Evolutionary conservation across 2,888 invertebrate species (phyloP), one percentile per base, ranked within the genome.

Genomic region (Pimpla rufipes): DNA sequence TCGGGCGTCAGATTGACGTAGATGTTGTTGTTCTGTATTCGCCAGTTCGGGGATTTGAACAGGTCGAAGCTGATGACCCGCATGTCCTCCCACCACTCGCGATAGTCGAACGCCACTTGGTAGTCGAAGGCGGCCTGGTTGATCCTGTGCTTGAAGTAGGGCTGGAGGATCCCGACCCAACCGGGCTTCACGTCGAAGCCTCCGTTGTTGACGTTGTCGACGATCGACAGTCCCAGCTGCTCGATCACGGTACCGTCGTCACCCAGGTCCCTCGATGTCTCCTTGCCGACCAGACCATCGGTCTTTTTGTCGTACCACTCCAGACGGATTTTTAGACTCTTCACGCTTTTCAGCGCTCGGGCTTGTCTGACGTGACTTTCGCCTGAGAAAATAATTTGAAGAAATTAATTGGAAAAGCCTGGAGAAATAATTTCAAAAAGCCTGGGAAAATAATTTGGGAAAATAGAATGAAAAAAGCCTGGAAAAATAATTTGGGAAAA

Each of bases 21-120:
- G 3, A 35, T 11, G 4, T 13, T 13, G n/a, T 35, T 35, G 7
- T 29, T 13, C 3, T 35, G 29, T 13, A 6, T 29, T 35, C 13
- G 13, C n/a, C 35, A 57, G 13, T 16, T 3, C 5, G 35, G 57
- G 35, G 57, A 29, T 1, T 18, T 7, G 57, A 6, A 35, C 57
- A 57, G 35, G 13, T 57, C 5, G n/a, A 57, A 57, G 7, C n/a
- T 57, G 0, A 35, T 57, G 13, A 35, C 6, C 1, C 57, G 29
- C 57, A 57, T 57, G n/a, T 57, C 35, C 35, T 57, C 57, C 35
- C n/a, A 57, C 57, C 57, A 57, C 35, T 35, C 57, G 57, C 57
- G 57, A 35, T 57, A 57, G 8, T 35, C 35, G 7, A 57, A 57
- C n/a, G 35, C 35, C 5, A 57, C 57, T 35, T 57, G 57, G n/a